Conservation (phyloP, 2,797 vertebrate species). For the Protosalanx chinensis region DNA sequence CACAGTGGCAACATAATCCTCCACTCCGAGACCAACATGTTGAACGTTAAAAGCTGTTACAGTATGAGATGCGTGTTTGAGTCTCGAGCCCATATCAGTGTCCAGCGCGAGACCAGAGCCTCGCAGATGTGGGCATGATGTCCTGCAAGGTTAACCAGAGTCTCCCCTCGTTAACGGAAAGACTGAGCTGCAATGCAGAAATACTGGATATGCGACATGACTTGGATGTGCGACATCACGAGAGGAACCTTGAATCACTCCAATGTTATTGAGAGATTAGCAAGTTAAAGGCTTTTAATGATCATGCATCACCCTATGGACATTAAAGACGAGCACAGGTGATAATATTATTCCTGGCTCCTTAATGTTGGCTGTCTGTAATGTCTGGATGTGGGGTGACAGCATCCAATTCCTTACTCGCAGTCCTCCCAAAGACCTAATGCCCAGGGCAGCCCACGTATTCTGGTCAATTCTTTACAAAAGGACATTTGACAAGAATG, state of each 20-base stretch:
- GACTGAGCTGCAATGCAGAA: constrained; percentile 13
- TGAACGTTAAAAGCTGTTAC: not conserved
- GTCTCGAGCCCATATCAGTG: not conserved
- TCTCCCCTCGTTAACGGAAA: constrained; percentile 1
- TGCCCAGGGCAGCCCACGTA: not conserved
- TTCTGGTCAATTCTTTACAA: not conserved
- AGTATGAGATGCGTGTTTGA: too few relatives aligned
- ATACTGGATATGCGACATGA: constrained; percentile 7
- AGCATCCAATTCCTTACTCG: too few relatives aligned
- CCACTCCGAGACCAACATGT: not conserved
- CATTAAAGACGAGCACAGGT: too few relatives aligned
- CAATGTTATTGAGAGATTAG: too few relatives aligned
- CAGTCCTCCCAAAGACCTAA: too few relatives aligned
- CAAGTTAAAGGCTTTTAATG: too few relatives aligned
- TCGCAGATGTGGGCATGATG: not conserved
- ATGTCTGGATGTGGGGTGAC: not conserved
- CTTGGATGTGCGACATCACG: not conserved
- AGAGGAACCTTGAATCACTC: too few relatives aligned
- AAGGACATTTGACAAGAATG: not conserved
- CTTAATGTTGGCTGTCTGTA: not conserved
- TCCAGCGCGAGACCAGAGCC: not conserved
- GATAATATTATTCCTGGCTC: not conserved
- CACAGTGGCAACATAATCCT: not conserved
- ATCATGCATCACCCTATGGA: too few relatives aligned
- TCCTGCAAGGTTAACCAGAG: constrained; percentile 7